phyloP scores from a whole-genome alignment of 1,140 invertebrate species.

The Holotrichia oblita region DNA sequence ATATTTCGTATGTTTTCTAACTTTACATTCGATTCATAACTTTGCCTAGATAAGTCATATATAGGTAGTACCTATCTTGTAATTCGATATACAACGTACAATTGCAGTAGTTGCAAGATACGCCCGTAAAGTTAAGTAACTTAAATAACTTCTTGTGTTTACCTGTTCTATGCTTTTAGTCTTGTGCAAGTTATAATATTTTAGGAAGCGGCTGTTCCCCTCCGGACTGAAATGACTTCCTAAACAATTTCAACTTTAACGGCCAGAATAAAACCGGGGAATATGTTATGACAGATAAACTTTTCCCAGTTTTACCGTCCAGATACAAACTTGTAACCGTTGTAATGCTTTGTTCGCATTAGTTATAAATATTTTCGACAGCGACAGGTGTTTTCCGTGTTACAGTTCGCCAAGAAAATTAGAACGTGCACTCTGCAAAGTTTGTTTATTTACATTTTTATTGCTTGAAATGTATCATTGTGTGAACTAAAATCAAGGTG shows the following conservation, averaged over 20 bases:
- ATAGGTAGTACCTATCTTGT: neutral
- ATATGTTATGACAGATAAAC: conserved; percentile 20
- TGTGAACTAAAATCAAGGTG: too few species aligned
- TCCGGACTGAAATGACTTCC: conserved; percentile 27
- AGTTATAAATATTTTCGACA: conserved; percentile 5
- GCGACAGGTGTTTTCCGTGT: conserved; percentile 8
- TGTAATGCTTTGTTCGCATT: conserved; percentile 9
- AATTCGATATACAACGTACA: conserved; percentile 17
- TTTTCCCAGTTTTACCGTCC: neutral
- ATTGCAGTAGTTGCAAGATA: neutral
- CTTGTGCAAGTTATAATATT: conserved; percentile 21
- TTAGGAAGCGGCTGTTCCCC: neutral
- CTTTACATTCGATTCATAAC: neutral
- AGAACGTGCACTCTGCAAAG: neutral
- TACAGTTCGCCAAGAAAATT: neutral
- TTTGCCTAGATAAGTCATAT: neutral
- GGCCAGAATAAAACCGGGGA: conserved; percentile 15
- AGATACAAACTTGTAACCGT: conserved; percentile 17
- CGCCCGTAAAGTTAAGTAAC: conserved; percentile 15
- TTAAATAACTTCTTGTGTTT: conserved; percentile 12
- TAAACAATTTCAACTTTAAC: conserved; percentile 37
- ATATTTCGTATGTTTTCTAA: neutral
- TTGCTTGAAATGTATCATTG: neutral
- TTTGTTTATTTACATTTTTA: neutral
- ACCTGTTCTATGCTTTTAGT: conserved; percentile 4